A percentile compares a stretch with the other conserved stretches of the same genome.
Conservation (phyloP, 2,888 invertebrate genomes). For the Miltochrista miniata region DNA sequence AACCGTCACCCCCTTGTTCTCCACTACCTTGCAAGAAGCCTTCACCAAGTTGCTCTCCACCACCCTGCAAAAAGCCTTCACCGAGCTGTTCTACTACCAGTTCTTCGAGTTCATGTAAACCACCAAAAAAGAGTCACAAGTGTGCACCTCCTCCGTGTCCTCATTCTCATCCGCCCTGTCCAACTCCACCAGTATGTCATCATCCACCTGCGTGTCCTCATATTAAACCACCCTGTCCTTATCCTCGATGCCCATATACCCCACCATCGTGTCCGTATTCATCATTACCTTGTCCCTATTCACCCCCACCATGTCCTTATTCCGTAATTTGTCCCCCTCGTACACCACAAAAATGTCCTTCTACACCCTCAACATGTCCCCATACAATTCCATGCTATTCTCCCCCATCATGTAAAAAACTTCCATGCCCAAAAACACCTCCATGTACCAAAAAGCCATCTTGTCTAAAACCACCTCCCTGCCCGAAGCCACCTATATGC, state of each 20-base stretch:
- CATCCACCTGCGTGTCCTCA: background rate
- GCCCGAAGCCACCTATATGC: background rate
- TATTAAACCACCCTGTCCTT: conserved; percentile 3
- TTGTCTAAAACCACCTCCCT: background rate
- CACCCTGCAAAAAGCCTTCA: background rate
- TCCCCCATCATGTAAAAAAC: too few relatives aligned
- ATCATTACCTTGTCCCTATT: conserved; percentile 9
- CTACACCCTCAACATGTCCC: conserved; percentile 4
- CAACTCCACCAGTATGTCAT: background rate
- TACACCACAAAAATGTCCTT: background rate
- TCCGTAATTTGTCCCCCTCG: background rate
- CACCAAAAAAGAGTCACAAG: background rate
- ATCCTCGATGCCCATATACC: background rate
- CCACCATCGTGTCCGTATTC: conserved; percentile 12
- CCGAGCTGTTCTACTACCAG: background rate
- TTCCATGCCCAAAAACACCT: background rate
- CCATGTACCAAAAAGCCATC: background rate
- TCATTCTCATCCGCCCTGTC: conserved; percentile 1
- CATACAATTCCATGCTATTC: conserved; percentile 8
- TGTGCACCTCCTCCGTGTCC: conserved; percentile 1
- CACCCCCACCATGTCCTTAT: conserved; percentile 8
- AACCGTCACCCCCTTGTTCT: background rate
- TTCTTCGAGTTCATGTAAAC: background rate
- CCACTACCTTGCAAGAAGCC: background rate
- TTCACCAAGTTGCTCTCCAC: background rate